Evolutionary conservation across 2,888 invertebrate genomes (phyloP), one percentile per base, ranked within the genome.

Genomic region (Mesochorus sp.): DNA sequence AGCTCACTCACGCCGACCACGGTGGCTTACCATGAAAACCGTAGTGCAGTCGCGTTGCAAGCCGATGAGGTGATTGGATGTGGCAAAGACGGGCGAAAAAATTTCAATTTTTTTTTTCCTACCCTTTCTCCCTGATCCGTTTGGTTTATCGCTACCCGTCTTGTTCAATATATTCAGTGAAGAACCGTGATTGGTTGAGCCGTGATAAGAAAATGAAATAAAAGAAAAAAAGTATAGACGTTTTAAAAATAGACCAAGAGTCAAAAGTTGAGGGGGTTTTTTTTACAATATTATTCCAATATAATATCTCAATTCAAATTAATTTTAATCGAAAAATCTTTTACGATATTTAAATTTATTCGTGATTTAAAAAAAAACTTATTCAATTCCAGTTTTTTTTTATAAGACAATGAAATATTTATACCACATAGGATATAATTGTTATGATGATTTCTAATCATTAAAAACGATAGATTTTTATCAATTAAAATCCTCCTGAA

Each of bases 1-100:
- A 47, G 47, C 19, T 28, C 47, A 21, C 59, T 17, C 42, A 26
- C 17, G 24, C 57, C 53, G 26, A 34, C 70, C 39, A 17, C 34
- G 51, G 55, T 55, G 37, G 53, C 82, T 83, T 76, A 80, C 78
- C 76, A 34, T 34, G 79, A 82, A 84, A 80, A 82, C 81, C 83
- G 80, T 80, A 76, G 82, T 81, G 81, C 66, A 37, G 14, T 51
- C 66, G 59, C 47, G 66, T 34, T 73, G 34, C 61, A 51, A 72
- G 53, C 76, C 66, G 81, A 73, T 77, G 59, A 59, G 51, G 59
- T 84, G 87, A 86, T 87, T 87, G 86, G 86, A 86, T 86, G 84
- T 86, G 84, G 82, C 57, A 67, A 75, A 74, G 83, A 37, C 19
- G 28, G 47, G 26, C 10, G 42, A n/a, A 28, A 28, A 57, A 57